These are phyloP conservation scores for Neotoxoptera formosana DNA, from an alignment of 1,140 invertebrate genomes.

Conservation along the genomic window DNA sequence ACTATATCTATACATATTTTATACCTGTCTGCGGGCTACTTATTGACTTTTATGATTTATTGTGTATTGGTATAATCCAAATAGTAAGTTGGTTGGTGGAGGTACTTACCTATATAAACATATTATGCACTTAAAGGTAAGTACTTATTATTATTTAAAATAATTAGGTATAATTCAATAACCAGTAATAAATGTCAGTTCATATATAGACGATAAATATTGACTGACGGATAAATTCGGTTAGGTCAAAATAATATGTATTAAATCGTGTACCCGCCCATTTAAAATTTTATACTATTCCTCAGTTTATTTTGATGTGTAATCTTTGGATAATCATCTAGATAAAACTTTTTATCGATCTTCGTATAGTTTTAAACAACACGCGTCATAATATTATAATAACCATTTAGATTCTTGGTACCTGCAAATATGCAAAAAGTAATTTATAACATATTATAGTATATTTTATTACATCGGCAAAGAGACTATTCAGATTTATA, in stretches of 20 bases:
- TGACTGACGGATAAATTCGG: not conserved
- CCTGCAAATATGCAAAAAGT: not conserved
- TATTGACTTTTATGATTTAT: not conserved
- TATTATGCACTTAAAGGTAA: too few species aligned
- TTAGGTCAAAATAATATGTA: not conserved
- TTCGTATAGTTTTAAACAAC: not conserved
- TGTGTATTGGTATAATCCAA: not conserved
- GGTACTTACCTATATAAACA: too few species aligned
- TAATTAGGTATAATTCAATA: not conserved
- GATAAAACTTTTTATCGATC: not conserved
- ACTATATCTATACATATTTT: not conserved
- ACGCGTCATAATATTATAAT: not conserved
- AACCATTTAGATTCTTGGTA: not conserved
- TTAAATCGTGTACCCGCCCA: not conserved
- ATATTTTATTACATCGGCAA: not conserved
- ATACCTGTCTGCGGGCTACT: not conserved
- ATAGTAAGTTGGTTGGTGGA: not conserved
- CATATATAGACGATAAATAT: not conserved
- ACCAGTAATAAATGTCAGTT: not conserved
- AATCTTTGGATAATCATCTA: not conserved
- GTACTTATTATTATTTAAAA: not conserved
- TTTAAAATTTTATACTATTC: not conserved
- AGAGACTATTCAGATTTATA: too few species aligned
- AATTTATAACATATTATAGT: too few species aligned
- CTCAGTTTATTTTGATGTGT: not conserved